These are phyloP conservation scores for Lithophane leautieri DNA, from an alignment of 2,888 invertebrate species.

Conservation along the genomic window DNA sequence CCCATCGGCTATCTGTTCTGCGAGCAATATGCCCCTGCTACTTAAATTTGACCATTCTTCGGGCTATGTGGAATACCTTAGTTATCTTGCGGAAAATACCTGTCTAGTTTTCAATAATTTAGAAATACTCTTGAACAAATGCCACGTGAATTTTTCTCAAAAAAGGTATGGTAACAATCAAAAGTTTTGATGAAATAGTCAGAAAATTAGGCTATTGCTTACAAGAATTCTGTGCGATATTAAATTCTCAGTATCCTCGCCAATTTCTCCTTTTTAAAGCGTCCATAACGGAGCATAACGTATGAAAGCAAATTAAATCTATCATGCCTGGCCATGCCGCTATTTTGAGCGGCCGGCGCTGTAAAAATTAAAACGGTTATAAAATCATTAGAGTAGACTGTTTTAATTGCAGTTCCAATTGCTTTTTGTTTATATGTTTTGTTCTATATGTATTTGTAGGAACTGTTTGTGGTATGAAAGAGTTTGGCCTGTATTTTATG, in stretches of 20 bases:
- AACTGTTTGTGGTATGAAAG: neutral
- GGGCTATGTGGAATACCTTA: neutral
- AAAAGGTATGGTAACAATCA: neutral
- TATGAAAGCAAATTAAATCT: conserved; percentile 51
- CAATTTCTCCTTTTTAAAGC: conserved; percentile 29
- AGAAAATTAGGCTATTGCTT: neutral
- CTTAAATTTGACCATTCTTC: neutral
- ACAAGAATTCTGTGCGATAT: neutral
- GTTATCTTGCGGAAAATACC: neutral
- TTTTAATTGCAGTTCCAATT: conserved; percentile 49
- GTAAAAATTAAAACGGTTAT: conserved; percentile 51
- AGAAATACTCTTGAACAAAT: neutral
- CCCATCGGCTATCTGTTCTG: neutral
- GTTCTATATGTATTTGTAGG: neutral
- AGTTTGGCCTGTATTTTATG: neutral
- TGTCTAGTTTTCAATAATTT: neutral
- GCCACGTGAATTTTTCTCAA: neutral
- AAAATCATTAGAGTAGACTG: conserved; percentile 51
- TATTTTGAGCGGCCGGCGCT: conserved; percentile 24
- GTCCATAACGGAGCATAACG: conserved; percentile 26
- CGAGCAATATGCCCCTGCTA: neutral
- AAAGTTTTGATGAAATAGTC: conserved; percentile 16
- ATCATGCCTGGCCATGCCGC: conserved; percentile 21
- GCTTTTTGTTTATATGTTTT: conserved; percentile 19
- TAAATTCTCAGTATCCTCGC: conserved; percentile 4